A percentile compares a stretch with the other conserved stretches of the same genome.
Conservation (phyloP, 2,113 vertebrate genomes). For the Holacanthus passer region DNA sequence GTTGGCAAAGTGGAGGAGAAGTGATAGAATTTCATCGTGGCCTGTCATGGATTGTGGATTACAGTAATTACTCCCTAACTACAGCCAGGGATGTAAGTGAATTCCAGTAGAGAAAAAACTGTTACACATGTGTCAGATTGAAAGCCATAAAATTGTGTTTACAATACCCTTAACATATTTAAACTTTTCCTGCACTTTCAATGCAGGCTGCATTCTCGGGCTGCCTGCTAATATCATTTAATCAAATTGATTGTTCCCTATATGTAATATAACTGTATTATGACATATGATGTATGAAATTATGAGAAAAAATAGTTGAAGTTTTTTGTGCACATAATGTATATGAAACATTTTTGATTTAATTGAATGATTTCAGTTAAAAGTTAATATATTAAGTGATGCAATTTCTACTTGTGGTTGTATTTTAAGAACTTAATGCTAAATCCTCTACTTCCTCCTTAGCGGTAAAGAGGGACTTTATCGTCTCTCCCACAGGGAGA, state of each 20-base stretch:
- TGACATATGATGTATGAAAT: not conserved
- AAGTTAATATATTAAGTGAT: not conserved
- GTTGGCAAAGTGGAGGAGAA: not conserved
- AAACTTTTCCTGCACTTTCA: not conserved
- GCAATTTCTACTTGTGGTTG: not conserved
- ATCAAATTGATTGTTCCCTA: not conserved
- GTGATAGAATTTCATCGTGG: conserved; percentile 6
- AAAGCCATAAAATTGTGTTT: not conserved
- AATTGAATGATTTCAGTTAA: not conserved
- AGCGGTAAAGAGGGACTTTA: not conserved
- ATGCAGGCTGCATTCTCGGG: not conserved
- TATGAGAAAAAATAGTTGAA: no score
- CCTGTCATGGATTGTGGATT: conserved; percentile 11
- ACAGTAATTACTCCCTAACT: conserved; percentile 12
- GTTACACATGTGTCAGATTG: not conserved
- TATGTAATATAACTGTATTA: not conserved
- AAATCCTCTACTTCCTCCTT: not conserved
- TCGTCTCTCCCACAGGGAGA: not conserved
- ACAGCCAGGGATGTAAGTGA: not conserved
- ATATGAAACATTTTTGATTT: no score
- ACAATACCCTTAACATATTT: not conserved
- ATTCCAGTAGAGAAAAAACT: not conserved
- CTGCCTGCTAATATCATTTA: not conserved
- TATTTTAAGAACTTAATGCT: not conserved
- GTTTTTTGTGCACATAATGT: not conserved